A percentile compares a stretch with the other conserved stretches of the same genome.
Evolutionary conservation across 2,797 vertebrate species (phyloP).

Genomic region (Melanotaenia nigrans): DNA sequence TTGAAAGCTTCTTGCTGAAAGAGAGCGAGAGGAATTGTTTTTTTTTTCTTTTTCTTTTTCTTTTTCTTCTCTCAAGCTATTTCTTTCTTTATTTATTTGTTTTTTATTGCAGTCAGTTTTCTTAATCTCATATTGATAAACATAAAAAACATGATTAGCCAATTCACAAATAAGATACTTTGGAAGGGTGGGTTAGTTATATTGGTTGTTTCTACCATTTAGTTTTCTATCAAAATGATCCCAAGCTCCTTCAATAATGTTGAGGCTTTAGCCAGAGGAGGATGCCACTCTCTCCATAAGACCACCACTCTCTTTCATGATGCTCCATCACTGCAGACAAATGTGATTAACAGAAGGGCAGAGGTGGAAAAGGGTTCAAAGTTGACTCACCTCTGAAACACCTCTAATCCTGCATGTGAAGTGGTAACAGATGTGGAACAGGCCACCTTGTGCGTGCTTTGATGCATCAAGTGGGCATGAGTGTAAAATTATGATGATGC

Average conservation of each 20-base stretch:
- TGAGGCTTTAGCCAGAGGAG: not conserved
- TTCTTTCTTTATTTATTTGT: not conserved
- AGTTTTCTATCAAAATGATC: too few species aligned
- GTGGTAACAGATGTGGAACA: not conserved
- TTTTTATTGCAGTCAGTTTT: too few species aligned
- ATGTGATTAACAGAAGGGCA: not conserved
- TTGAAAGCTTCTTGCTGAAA: not conserved
- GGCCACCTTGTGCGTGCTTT: not conserved
- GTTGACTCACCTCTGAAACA: not conserved
- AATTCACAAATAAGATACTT: too few species aligned
- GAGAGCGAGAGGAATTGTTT: not conserved
- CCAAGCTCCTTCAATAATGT: not conserved
- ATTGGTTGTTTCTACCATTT: too few species aligned
- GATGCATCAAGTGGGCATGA: not conserved
- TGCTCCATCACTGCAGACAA: not conserved
- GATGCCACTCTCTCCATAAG: not conserved
- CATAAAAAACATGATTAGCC: too few species aligned
- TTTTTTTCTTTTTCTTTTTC: too few species aligned
- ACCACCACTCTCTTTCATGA: not conserved
- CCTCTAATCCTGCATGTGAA: not conserved
- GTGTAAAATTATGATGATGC: too few species aligned
- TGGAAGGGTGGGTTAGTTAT: not conserved
- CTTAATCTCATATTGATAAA: too few species aligned
- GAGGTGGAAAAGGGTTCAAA: not conserved
- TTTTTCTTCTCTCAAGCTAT: not conserved